Conservation (phyloP, 2,888 invertebrate species). For the Teinopalpus imperialis region DNA sequence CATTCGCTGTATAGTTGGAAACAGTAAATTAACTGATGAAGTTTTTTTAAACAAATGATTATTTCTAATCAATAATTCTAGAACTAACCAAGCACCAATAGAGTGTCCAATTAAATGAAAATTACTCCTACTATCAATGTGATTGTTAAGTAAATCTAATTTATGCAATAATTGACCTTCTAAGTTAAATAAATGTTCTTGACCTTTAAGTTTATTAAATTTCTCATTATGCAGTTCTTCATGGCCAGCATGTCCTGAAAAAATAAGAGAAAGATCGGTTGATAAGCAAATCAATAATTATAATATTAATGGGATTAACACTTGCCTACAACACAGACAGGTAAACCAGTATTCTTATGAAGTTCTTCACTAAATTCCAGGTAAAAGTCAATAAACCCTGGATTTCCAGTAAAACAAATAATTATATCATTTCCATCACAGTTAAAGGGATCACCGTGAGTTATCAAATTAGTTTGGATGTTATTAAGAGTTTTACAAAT, state of each 20-base stretch:
- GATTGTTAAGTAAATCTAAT: slow-evolving; percentile 87
- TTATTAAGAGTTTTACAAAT: slow-evolving; percentile 75
- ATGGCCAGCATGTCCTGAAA: slow-evolving; percentile 90
- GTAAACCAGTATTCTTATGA: slow-evolving; percentile 82
- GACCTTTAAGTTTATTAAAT: slow-evolving; percentile 72
- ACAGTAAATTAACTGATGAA: slow-evolving; percentile 87
- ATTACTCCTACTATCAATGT: slow-evolving; percentile 86
- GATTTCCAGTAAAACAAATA: slow-evolving; percentile 92
- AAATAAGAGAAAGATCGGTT: too few relatives aligned
- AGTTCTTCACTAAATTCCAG: slow-evolving; percentile 86
- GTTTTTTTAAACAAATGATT: slow-evolving; percentile 78
- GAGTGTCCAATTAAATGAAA: slow-evolving; percentile 95
- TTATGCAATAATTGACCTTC: slow-evolving; percentile 91
- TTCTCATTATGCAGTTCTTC: slow-evolving; percentile 67
- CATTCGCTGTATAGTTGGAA: slow-evolving; percentile 94
- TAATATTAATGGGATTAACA: too few relatives aligned
- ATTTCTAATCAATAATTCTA: slow-evolving; percentile 86
- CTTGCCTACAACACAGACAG: slow-evolving; percentile 90
- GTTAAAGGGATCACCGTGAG: slow-evolving; percentile 86
- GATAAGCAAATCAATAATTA: too few relatives aligned
- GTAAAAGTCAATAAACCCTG: slow-evolving; percentile 92
- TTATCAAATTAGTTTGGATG: slow-evolving; percentile 87
- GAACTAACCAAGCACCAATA: slow-evolving; percentile 92
- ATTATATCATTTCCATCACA: slow-evolving; percentile 83
- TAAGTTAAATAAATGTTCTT: slow-evolving; percentile 86